These are phyloP conservation scores for Proterorhinus semilunaris DNA, from an alignment of 2,113 vertebrate genomes.

Conservation along the genomic window DNA sequence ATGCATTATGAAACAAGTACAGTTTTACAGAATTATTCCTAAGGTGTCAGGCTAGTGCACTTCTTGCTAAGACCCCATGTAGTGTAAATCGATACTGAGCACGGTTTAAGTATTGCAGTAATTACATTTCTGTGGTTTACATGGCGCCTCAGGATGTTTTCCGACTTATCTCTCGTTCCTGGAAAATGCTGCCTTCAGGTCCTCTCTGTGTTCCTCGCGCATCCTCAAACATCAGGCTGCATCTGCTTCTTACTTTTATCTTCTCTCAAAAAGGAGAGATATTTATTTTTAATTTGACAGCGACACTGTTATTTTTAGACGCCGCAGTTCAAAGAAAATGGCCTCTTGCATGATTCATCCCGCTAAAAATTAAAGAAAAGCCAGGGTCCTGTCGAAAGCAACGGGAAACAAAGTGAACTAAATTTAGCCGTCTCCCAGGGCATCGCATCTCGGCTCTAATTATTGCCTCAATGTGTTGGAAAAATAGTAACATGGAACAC, in stretches of 20 bases:
- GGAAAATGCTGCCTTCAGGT: slow-evolving; percentile 37
- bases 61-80: neutral
- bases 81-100: neutral
- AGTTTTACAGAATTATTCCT: neutral
- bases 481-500: slow-evolving; percentile 44
- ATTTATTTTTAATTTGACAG: slow-evolving; percentile 80
- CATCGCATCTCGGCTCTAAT: slow-evolving; percentile 62
- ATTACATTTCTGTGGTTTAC: neutral
- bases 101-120: neutral
- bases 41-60: neutral
- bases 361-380: slow-evolving; percentile 28
- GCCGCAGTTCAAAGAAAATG: slow-evolving; percentile 65
- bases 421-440: slow-evolving; percentile 68
- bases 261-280: slow-evolving; percentile 25
- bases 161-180: slow-evolving; percentile 18
- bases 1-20: neutral
- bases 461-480: slow-evolving; percentile 58
- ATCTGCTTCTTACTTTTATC: slow-evolving; percentile 55
- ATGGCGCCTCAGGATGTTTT: slow-evolving; percentile 18
- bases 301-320: slow-evolving; percentile 73
- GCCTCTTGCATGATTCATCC: slow-evolving; percentile 66
- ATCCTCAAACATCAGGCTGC: slow-evolving; percentile 43
- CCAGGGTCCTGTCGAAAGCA: slow-evolving; percentile 44
- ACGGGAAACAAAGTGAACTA: slow-evolving; percentile 62
- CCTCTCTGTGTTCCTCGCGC: slow-evolving; percentile 29